Percentiles rank a stretch among this genome's conserved stretches.
These are phyloP conservation scores for Drosophila trichaetosa DNA, from an alignment of 2,888 invertebrate species.

Conservation along the genomic window DNA sequence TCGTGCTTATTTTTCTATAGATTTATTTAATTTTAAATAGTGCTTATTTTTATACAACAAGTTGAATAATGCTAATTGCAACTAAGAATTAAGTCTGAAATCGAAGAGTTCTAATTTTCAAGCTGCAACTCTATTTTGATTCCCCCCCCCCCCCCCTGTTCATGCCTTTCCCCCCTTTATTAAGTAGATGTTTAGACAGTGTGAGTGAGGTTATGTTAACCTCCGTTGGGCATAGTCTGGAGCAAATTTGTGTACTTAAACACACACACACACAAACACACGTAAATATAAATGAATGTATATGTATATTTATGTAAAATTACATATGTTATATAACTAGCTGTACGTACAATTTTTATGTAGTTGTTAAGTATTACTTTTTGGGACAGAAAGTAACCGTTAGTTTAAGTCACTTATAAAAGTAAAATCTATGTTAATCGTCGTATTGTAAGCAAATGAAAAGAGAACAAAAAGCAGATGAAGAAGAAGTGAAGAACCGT, in stretches of 20 bases:
- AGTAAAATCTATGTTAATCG: not conserved
- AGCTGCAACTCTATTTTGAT: not conserved
- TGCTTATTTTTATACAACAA: not conserved
- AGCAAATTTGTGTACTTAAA: conserved; percentile 34
- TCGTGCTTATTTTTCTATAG: not conserved
- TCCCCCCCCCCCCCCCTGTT: too few relatives aligned
- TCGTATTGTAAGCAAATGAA: conserved; percentile 28
- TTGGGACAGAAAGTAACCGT: conserved; percentile 50
- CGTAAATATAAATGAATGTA: conserved; percentile 1
- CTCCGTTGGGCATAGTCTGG: conserved; percentile 36
- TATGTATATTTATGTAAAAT: conserved; percentile 13
- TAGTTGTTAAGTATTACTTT: conserved; percentile 63
- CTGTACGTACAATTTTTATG: conserved; percentile 70
- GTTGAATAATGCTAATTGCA: conserved; percentile 2
- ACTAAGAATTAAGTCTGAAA: conserved; percentile 2
- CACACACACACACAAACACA: not conserved
- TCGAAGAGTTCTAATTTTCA: not conserved
- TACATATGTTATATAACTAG: conserved; percentile 57
- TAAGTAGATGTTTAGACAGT: conserved; percentile 26
- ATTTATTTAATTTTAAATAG: not conserved
- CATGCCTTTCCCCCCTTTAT: not conserved
- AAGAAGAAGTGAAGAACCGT: conserved; percentile 17
- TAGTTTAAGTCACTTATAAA: conserved; percentile 40
- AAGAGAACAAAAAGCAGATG: not conserved
- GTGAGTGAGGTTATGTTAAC: conserved; percentile 76